Evolutionary conservation across 2,797 vertebrate species (phyloP).

Genomic region (Gobio occitaniae): DNA sequence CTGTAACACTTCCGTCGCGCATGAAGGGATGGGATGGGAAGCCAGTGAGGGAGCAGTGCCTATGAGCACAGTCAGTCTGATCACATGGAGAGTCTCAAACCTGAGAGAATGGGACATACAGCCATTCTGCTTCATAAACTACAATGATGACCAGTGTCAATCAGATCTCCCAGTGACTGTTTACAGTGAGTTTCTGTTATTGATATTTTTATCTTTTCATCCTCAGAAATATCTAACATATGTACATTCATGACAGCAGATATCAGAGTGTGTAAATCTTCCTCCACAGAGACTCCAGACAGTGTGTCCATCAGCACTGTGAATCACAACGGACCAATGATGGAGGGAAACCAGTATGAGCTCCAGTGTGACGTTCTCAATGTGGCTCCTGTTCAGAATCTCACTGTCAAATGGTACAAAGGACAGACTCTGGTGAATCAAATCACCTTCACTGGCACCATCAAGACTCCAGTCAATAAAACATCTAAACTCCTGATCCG

Average conservation of each 20-base stretch:
- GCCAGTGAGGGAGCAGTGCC: fast-evolving
- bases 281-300: constrained; percentile 24
- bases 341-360: background rate
- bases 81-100: background rate
- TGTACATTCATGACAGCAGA: background rate
- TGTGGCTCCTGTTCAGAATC: background rate
- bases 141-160: fast-evolving
- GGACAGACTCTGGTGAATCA: background rate
- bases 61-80: fast-evolving
- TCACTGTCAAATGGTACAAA: background rate
- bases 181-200: background rate
- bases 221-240: background rate
- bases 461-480: background rate
- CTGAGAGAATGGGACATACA: fast-evolving
- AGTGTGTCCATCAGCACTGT: background rate
- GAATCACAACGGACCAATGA: background rate
- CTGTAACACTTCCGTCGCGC: constrained; percentile 38
- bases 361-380: constrained; percentile 47
- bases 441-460: background rate
- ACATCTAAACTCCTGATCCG: background rate
- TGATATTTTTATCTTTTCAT: background rate
- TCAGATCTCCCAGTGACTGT: fast-evolving
- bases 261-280: background rate
- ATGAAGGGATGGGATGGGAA: constrained; percentile 55
- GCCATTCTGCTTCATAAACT: fast-evolving